Evolutionary conservation across 2,888 invertebrate genomes (phyloP), one percentile per base, ranked within the genome.

Genomic region (Zele albiditarsus): DNA sequence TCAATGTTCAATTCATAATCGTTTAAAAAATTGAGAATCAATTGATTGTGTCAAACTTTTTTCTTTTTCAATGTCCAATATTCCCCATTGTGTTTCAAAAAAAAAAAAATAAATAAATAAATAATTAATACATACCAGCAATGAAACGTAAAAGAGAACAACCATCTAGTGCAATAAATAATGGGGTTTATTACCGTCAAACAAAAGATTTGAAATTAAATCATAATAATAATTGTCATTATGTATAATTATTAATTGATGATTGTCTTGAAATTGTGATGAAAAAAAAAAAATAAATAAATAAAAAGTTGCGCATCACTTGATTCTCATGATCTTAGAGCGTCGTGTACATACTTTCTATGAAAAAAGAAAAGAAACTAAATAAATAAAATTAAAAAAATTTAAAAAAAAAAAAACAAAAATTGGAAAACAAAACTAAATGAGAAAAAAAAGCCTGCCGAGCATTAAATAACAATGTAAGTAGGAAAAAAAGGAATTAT

Each of bases 341-440:
- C 63, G 46, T 72, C 57, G 53, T 72, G 72, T 72, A 66, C 28
- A 72, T 72, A 72, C 42, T 66, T 58, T 58, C 57, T 42, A 66
- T 28, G 65, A 38, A 42, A 62, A 62, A 60, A 33, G 10, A 16
- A 42, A 27, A 58, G 8, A 27, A 69, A 57, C 33, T n/a, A 16
- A 46, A 38, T 38, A 12, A n/a, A 46, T 46, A 16, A 16, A 46
- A 46, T 5, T 33, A 33, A 70, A 42, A 25, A n/a, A n/a, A n/a
- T n/a, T n/a, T n/a, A n/a, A n/a, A n/a, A n/a, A n/a, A n/a, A n/a
- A n/a, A n/a, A n/a, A n/a, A n/a, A n/a, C n/a, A n/a, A n/a, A n/a
- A n/a, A n/a, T n/a, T 2, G 38, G 10, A 38, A 12, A 38, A 31
- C 31, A 38, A 38, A 38, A 38, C 12, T 38, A 38, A 38, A 38